A percentile compares a stretch with the other conserved stretches of the same genome.
phyloP scores from a whole-genome alignment of 2,113 vertebrate genomes.

The Nannobrachium achirus region DNA sequence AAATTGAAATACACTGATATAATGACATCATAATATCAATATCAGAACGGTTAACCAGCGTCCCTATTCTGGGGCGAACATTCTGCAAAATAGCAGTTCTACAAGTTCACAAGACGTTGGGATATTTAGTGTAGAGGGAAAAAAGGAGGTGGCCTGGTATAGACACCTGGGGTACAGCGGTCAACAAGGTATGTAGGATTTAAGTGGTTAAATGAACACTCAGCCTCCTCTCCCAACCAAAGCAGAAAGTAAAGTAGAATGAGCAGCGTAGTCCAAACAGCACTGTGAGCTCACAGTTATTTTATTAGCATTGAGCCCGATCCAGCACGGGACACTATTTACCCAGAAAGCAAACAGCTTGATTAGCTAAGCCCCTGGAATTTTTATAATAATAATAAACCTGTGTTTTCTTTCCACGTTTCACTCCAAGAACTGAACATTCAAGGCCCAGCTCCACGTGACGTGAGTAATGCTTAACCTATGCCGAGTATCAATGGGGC shows the following conservation, averaged over 20 bases:
- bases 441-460: too few relatives aligned
- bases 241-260: neutral
- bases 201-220: neutral
- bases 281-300: constrained; percentile 10
- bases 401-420: constrained; percentile 47
- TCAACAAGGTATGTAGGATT: neutral
- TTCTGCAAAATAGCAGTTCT: too few relatives aligned
- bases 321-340: constrained; percentile 47
- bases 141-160: too few relatives aligned
- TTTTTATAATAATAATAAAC: constrained; percentile 33
- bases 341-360: constrained; percentile 53
- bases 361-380: constrained; percentile 29
- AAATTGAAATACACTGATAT: too few relatives aligned
- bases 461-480: too few relatives aligned
- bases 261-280: neutral
- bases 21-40: too few relatives aligned
- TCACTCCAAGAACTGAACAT: constrained; percentile 4
- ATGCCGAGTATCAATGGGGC: too few relatives aligned
- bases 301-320: constrained; percentile 3
- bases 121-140: too few relatives aligned
- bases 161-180: too few relatives aligned
- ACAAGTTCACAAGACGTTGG: too few relatives aligned
- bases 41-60: too few relatives aligned
- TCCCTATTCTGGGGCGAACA: too few relatives aligned
- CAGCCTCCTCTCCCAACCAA: neutral